Evolutionary conservation across 2,888 invertebrate genomes (phyloP), one percentile per base, ranked within the genome.

Genomic region (Odontomyia ornata): DNA sequence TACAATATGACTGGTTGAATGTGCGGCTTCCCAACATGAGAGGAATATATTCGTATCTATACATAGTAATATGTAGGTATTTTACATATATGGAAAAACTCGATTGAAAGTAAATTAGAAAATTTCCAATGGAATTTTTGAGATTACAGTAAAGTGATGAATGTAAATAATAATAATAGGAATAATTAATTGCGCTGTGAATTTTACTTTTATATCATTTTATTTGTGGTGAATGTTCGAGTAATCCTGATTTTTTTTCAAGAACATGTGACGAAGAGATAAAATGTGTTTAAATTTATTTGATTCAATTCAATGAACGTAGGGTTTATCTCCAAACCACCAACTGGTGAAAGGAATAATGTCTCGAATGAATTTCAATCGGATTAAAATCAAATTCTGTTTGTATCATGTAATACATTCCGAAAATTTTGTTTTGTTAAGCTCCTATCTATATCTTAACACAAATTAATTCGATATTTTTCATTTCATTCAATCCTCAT

Each of bases 71-170:
- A 36, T 36, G 36, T 9, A 36, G 3, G 36, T 36, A 9, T 36
- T n/a, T n/a, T n/a, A 9, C 3, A 36, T 36, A 36, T 36, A 5
- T 5, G 36, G 9, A 36, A 36, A 36, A 36, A 5, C 3, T 5
- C 36, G 57, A 60, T 60, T 28, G 64, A 64, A 64, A 64, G 64
- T 64, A 30, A 64, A 64, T 64, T 64, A 64, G 64, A 64, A 64
- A 64, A 15, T 28, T 64, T 64, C 28, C 64, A 64, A 28, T 60
- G 64, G 64, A 27, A 64, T 64, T 64, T 64, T 64, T 28, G 30
- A 15, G 64, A 64, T 0, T 27, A 27, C 21, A 7, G 5, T 7
- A 5, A 15, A 52, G 52, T 13, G 15, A 13, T 52, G 13, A 52
- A n/a, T 36, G 36, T 9, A 36, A 3, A 36, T 3, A 36, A 36